Evolutionary conservation across 37 sponge, comb jelly and placozoan species (phyloP), one percentile per base, ranked within the genome.

Genomic region (Hexactinellida sp.): DNA sequence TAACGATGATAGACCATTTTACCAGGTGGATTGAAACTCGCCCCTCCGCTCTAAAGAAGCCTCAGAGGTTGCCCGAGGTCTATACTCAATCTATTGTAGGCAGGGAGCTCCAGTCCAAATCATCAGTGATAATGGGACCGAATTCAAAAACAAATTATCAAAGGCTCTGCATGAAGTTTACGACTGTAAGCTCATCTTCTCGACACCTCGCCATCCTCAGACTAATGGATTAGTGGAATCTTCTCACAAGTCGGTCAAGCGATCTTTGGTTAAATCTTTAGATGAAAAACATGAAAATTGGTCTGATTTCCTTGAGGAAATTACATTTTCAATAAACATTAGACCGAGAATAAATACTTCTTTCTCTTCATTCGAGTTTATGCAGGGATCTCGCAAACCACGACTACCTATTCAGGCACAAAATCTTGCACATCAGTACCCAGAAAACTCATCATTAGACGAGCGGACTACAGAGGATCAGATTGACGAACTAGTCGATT

Each of bases 381-480:
- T 63, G 76, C 76, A 63, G 3, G 76, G 76, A 7, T 63, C 32
- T 63, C 76, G 76, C 30, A 63, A 63, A 63, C 76, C 76, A 25
- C 76, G 76, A 7, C 76, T 63, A 21, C 76, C 76, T 21, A 32
- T 63, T n/a, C 32, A 63, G 34, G 76, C 76, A 21, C 19, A 63
- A n/a, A 63, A 63, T 63, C 76, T 28, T 63, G 21, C n/a, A 10
- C 76, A 28, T 63, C 76, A 3, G 1, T 10, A 63, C 13, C 19
- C 32, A 25, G 76, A n/a, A n/a, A 63, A 10, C 3, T 10, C 76
- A 63, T 23, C 13, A 7, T 3, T 32, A n/a, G 76, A 63, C 34
- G 34, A 41, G 47, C 13, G 47, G 47, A 13, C 47, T 41, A 13
- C 10, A 41, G 47, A 63, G 5, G 76, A 63, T n/a, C 3, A 63